A percentile compares a stretch with the other conserved stretches of the same genome.
Conservation (phyloP, 2,888 invertebrate genomes). For the Lithophane socia region DNA sequence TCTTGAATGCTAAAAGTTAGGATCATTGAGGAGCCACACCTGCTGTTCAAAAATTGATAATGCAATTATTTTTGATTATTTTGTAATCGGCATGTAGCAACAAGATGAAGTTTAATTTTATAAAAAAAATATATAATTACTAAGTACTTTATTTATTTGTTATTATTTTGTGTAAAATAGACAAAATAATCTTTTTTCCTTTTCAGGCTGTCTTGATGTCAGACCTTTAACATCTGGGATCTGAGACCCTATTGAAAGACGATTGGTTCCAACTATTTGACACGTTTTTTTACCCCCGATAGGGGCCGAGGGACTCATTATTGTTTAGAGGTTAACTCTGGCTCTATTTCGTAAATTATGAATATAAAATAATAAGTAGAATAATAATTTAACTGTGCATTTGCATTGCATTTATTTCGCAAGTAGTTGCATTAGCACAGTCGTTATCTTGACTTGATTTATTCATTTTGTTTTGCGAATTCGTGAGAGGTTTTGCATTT, state of each 20-base stretch:
- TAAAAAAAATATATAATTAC: too few species aligned
- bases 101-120: too few species aligned
- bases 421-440: conserved; percentile 46
- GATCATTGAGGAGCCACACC: background rate
- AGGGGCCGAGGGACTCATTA: too few species aligned
- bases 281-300: background rate
- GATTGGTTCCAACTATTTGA: too few species aligned
- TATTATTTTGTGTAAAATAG: too few species aligned
- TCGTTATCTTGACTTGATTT: conserved; percentile 62
- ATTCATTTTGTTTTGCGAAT: conserved; percentile 49
- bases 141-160: too few species aligned
- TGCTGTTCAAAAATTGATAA: background rate
- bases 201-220: too few species aligned
- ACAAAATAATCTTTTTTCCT: too few species aligned
- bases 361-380: conserved; percentile 32
- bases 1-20: background rate
- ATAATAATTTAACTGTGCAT: conserved; percentile 26
- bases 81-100: too few species aligned
- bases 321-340: background rate
- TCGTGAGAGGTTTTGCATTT: conserved; percentile 59
- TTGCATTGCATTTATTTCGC: conserved; percentile 60
- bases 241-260: too few species aligned
- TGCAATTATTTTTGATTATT: background rate
- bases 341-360: conserved; percentile 28
- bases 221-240: too few species aligned